Conservation (phyloP, 1,140 invertebrate genomes). For the Camponotus vicinus region DNA sequence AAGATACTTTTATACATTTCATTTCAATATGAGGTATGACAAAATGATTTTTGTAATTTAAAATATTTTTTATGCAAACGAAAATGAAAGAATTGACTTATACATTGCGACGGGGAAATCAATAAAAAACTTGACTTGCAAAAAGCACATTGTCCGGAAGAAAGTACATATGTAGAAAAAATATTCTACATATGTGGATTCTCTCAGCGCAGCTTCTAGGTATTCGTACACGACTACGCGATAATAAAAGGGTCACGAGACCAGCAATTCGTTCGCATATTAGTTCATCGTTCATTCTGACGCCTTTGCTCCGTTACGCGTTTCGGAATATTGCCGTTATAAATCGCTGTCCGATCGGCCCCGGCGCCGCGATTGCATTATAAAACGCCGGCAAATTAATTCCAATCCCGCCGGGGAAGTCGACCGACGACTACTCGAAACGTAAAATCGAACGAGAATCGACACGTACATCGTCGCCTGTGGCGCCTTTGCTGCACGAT, state of each 20-base stretch:
- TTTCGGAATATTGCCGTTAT: conserved; percentile 77
- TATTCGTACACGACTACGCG: too few relatives aligned
- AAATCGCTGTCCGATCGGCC: conserved; percentile 74
- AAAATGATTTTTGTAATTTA: neutral
- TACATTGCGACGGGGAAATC: neutral
- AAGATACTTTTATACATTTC: neutral
- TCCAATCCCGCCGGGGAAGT: conserved; percentile 70
- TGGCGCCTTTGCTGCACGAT: neutral
- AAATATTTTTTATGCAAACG: neutral
- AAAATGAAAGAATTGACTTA: neutral
- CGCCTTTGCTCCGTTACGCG: neutral
- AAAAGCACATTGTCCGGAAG: neutral
- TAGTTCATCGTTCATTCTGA: conserved; percentile 6
- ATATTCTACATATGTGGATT: neutral
- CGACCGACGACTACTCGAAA: conserved; percentile 58
- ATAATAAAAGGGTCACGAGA: neutral
- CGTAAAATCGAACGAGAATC: conserved; percentile 74
- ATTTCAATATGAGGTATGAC: neutral
- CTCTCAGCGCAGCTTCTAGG: neutral
- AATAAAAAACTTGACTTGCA: neutral
- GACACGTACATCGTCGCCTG: conserved; percentile 9
- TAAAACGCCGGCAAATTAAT: conserved; percentile 83
- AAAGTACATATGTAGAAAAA: neutral
- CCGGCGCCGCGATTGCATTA: conserved; percentile 78
- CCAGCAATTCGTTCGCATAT: conserved; percentile 16